phyloP scores from a whole-genome alignment of 2,113 vertebrate genomes.

The human (Homo sapiens) region GRCh38 chr3:115386501-115387000 shows the following conservation, averaged over 20 bases:
- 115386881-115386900: not conserved
- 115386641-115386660: not conserved
- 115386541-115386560: slow-evolving; percentile 11
- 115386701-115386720: not conserved
- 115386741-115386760: not conserved
- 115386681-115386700: not conserved
- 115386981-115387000: not conserved
- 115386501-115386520: not conserved
- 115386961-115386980: not conserved
- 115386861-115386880: slow-evolving; percentile 7
- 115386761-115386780: not conserved
- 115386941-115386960: not conserved
- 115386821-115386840: not conserved
- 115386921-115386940: not conserved
- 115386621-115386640: not conserved
- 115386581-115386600: not conserved
- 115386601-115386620: slow-evolving; percentile 9
- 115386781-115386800: not conserved
- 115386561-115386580: not conserved
- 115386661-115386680: not conserved
- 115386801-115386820: not conserved
- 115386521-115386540: not conserved
- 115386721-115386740: not conserved
- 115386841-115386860: not conserved
- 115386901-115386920: not conserved